Conservation (phyloP, 2,888 invertebrate species). For the Agrochola macilenta region DNA sequence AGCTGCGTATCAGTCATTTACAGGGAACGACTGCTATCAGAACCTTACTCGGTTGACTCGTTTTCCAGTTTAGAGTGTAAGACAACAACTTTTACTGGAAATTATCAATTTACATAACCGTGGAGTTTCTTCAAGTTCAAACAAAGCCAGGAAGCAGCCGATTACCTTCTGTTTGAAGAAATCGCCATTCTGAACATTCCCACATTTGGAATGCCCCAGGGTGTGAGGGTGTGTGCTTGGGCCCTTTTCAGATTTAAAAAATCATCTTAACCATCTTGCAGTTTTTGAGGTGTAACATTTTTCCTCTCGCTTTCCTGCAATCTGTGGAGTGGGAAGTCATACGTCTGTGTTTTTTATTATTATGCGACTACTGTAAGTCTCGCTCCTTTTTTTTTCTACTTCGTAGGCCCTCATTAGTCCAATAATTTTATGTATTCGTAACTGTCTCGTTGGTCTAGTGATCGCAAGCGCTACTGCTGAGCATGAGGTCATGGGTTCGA, state of each 20-base stretch:
- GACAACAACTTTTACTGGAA: background rate
- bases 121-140: conserved; percentile 31
- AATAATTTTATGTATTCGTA: background rate
- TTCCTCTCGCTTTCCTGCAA: no score
- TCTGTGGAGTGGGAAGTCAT: no score
- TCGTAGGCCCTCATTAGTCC: no score
- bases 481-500: no score
- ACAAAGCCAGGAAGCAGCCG: conserved; percentile 37
- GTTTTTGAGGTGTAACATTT: background rate
- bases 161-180: conserved; percentile 4
- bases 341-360: no score
- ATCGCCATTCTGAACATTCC: background rate
- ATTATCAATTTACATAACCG: conserved; percentile 14
- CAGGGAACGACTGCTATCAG: background rate
- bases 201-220: conserved; percentile 3
- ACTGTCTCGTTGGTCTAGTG: no score
- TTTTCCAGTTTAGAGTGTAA: no score
- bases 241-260: conserved; percentile 12
- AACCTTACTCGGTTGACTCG: background rate
- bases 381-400: background rate
- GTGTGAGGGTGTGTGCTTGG: background rate
- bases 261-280: background rate
- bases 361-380: no score
- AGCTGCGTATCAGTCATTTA: conserved; percentile 3
- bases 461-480: no score